Percentiles rank a stretch among this genome's conserved stretches.
phyloP scores from a whole-genome alignment of 2,113 vertebrate species.

The Dipodomys merriami region DNA sequence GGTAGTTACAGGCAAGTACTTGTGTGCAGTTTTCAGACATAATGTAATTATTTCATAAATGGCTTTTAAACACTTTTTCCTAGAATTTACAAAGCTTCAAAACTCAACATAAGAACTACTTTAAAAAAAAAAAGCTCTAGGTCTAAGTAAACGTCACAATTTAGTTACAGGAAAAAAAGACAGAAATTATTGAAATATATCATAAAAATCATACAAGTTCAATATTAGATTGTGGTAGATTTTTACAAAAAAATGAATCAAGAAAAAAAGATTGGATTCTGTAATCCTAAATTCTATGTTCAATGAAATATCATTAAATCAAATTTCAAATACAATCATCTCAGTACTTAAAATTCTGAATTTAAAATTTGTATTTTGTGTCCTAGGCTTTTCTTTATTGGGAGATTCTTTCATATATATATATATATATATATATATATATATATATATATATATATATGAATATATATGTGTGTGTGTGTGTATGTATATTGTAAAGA shows the following conservation, averaged over 20 bases:
- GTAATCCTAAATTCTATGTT: neutral
- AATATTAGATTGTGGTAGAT: neutral
- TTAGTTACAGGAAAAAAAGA: neutral
- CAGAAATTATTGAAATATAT: neutral
- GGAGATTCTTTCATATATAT: too few species aligned
- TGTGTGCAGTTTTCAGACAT: too few species aligned
- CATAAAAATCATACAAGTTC: neutral
- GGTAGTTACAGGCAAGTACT: too few species aligned
- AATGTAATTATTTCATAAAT: neutral
- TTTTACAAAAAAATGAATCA: neutral
- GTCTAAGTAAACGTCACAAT: neutral
- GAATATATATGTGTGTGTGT: too few species aligned
- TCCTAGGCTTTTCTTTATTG: too few species aligned
- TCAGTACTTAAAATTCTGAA: neutral
- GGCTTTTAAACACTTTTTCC: neutral
- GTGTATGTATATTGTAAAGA: too few species aligned
- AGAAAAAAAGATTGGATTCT: neutral
- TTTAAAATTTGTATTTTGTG: neutral
- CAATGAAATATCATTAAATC: neutral
- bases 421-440: too few species aligned
- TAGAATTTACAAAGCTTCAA: neutral
- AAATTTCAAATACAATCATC: neutral
- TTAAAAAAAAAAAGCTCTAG: neutral
- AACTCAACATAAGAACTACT: neutral
- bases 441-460: too few species aligned